phyloP scores from a whole-genome alignment of 2,113 vertebrate species.

The Boulengeromyrus knoepffleri region DNA sequence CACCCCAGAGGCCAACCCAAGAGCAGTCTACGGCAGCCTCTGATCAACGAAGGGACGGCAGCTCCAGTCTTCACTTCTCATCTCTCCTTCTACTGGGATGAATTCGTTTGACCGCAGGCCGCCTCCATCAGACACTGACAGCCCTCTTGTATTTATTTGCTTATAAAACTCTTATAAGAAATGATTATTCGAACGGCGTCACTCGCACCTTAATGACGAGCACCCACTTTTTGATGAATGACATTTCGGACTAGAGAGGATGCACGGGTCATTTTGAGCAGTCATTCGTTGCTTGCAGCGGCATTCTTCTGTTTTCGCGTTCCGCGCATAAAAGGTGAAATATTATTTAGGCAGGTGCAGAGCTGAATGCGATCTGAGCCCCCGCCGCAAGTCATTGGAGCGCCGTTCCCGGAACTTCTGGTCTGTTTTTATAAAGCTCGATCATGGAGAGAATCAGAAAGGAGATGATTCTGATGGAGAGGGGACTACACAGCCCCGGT shows the following conservation, averaged over 20 bases:
- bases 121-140: slow-evolving; percentile 98
- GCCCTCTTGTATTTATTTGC: slow-evolving; percentile 99
- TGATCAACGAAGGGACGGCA: slow-evolving; percentile 80
- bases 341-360: slow-evolving; percentile 84
- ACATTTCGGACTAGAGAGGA: slow-evolving; percentile 88
- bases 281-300: slow-evolving; percentile 86
- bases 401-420: slow-evolving; percentile 74
- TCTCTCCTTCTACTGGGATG: slow-evolving; percentile 92
- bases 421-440: slow-evolving; percentile 75
- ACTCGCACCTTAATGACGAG: slow-evolving; percentile 96
- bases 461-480: slow-evolving; percentile 99
- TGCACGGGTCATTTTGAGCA: slow-evolving; percentile 93
- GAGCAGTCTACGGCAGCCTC: slow-evolving; percentile 83
- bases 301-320: slow-evolving; percentile 81
- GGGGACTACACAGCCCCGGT: slow-evolving; percentile 94
- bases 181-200: slow-evolving; percentile 99
- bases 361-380: slow-evolving; percentile 89
- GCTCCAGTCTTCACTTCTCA: slow-evolving; percentile 74
- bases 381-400: slow-evolving; percentile 80
- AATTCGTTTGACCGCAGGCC: slow-evolving; percentile 96
- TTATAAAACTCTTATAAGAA: slow-evolving; percentile 99
- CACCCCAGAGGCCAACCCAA: slow-evolving; percentile 97
- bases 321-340: slow-evolving; percentile 83
- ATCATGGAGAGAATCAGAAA: slow-evolving; percentile 99
- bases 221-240: slow-evolving; percentile 94